Conservation (phyloP, 2,888 invertebrate species). For the Xanthostigma xanthostigma region DNA sequence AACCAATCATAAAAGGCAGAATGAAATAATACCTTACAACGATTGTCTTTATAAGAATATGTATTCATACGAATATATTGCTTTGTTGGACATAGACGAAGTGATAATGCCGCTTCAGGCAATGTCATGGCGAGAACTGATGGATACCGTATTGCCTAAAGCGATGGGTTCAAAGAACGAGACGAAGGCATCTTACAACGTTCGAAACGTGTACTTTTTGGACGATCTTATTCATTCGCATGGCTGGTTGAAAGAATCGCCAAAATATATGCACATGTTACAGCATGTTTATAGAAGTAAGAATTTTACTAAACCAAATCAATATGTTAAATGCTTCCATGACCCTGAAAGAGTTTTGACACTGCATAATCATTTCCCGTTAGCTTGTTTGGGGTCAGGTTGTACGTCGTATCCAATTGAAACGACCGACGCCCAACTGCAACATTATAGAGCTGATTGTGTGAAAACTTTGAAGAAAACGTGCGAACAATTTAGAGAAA, state of each 20-base stretch:
- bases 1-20: slow-evolving; percentile 84
- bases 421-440: slow-evolving; percentile 69
- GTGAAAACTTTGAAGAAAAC: slow-evolving; percentile 72
- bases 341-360: slow-evolving; percentile 79
- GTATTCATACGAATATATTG: slow-evolving; percentile 78
- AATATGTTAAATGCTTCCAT: slow-evolving; percentile 89
- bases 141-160: slow-evolving; percentile 55
- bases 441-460: slow-evolving; percentile 89
- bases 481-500: slow-evolving; percentile 68
- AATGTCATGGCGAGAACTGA: slow-evolving; percentile 58
- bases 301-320: slow-evolving; percentile 85
- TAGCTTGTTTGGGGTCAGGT: slow-evolving; percentile 65
- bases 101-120: slow-evolving; percentile 78
- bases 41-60: slow-evolving; percentile 89
- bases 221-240: slow-evolving; percentile 73
- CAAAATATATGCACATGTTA: slow-evolving; percentile 83
- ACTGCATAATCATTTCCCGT: slow-evolving; percentile 83
- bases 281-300: slow-evolving; percentile 81
- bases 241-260: slow-evolving; percentile 64
- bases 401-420: slow-evolving; percentile 78
- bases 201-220: slow-evolving; percentile 83
- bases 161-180: slow-evolving; percentile 47
- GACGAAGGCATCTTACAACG: slow-evolving; percentile 68
- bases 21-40: slow-evolving; percentile 91
- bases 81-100: slow-evolving; percentile 87